A percentile compares a stretch with the other conserved stretches of the same genome.
Conservation (phyloP, 2,797 vertebrate genomes). For the Chaenodraco wilsoni region DNA sequence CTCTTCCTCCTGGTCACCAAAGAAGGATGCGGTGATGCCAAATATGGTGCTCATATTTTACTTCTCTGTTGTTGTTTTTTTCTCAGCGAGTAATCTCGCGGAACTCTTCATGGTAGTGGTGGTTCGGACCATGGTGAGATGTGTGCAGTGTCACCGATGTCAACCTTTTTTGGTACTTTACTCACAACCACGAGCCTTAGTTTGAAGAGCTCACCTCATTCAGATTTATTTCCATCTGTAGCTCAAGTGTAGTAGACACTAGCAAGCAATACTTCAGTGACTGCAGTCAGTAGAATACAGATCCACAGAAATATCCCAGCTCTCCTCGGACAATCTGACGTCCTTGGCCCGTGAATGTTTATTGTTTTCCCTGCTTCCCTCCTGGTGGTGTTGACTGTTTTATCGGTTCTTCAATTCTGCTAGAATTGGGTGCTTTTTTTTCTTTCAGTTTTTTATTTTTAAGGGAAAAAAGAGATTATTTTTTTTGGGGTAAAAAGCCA, state of each 20-base stretch:
- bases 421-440: slow-evolving; percentile 22
- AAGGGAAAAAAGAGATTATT: slow-evolving; percentile 10
- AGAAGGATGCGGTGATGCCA: slow-evolving; percentile 76
- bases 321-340: slow-evolving; percentile 14
- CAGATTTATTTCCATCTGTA: slow-evolving; percentile 19
- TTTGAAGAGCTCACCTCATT: slow-evolving; percentile 42
- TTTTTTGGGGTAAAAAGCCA: slow-evolving; percentile 47
- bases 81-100: slow-evolving; percentile 30
- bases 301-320: slow-evolving; percentile 18
- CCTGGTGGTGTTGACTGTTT: slow-evolving; percentile 32
- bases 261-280: slow-evolving; percentile 53
- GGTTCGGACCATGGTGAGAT: neutral
- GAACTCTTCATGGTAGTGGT: slow-evolving; percentile 17
- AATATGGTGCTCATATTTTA: slow-evolving; percentile 74
- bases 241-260: slow-evolving; percentile 11
- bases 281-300: slow-evolving; percentile 20
- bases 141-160: slow-evolving; percentile 6
- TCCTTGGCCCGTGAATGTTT: slow-evolving; percentile 55
- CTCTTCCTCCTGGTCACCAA: slow-evolving; percentile 67
- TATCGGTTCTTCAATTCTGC: slow-evolving; percentile 12
- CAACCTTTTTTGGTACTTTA: slow-evolving; percentile 44
- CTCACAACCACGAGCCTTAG: slow-evolving; percentile 55
- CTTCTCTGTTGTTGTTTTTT: slow-evolving; percentile 2
- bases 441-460: neutral
- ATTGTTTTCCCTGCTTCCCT: slow-evolving; percentile 33